Evolutionary conservation across 2,113 vertebrate genomes (phyloP), one percentile per base, ranked within the genome.

Genomic region (Echinops telfairi): DNA sequence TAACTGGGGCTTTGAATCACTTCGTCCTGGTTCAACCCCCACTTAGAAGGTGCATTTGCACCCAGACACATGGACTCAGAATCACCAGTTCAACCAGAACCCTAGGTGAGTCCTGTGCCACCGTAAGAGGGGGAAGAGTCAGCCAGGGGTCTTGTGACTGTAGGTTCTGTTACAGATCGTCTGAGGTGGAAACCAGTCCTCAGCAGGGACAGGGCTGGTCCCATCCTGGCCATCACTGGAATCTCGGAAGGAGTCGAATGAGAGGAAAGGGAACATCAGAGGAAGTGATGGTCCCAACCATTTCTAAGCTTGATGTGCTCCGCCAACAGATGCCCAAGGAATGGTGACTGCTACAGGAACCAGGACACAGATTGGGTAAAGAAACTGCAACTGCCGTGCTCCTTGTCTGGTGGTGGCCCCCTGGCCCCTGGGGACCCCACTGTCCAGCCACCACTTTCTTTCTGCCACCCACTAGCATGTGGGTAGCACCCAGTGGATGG

Each of bases 391-490:
- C 47, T 53, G 29, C 71, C 33, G 31, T 27, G 25, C 71, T 36
- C 71, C 33, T 73, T 36, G 33, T 36, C 71, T 36, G 68, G 68
- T n/a, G 38, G 75, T 15, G 75, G 40, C 15, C 40, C 3, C 76
- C 27, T 5, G 14, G 10, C 75, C 14, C 38, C 25, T 12, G 38
- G 29, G 5, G 75, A 16, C 15, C 2, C 76, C 40, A 27, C 25
- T 27, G 38, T 19, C 76, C 16, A 1, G 17, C 43, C 29, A 31
- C 31, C 3, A 23, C 3, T 0, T 4, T 0, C 31, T 9, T 0
- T 2, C 7, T 23, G 16, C 22, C 5, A 1, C 62, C 1, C 31
- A 0, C 17, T 60, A 0, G 1, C 0, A 40, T 3, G 14, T 19
- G 29, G 43, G 29, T 31, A 29, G 31, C 16, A 27, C 43, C 40